These are phyloP conservation scores for Prorops nasuta DNA, from an alignment of 1,140 invertebrate genomes.

Conservation along the genomic window DNA sequence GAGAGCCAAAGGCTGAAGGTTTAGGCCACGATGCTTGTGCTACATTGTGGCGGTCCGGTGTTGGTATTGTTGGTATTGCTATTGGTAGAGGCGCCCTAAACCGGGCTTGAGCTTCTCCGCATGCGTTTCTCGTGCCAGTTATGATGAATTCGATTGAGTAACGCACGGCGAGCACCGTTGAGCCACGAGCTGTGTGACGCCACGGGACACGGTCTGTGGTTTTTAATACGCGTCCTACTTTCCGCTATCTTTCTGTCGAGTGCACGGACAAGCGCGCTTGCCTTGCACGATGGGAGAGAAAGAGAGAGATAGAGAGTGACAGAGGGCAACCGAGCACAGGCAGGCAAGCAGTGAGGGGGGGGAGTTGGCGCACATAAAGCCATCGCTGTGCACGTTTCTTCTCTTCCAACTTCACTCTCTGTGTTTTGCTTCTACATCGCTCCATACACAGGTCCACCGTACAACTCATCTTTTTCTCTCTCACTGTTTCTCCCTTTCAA, in stretches of 20 bases:
- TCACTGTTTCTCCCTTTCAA: conserved; percentile 3
- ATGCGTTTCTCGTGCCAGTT: conserved; percentile 38
- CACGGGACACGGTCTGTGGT: conserved; percentile 50
- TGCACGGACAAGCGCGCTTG: not conserved
- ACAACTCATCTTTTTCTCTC: conserved; percentile 11
- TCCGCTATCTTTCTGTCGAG: conserved; percentile 39
- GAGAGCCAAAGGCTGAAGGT: too few species aligned
- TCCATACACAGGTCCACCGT: not conserved
- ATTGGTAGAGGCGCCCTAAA: too few species aligned
- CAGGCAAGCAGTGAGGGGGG: conserved; percentile 10
- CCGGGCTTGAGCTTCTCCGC: too few species aligned
- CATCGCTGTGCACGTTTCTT: conserved; percentile 7
- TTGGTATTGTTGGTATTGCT: too few species aligned
- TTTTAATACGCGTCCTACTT: conserved; percentile 56
- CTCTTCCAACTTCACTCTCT: not conserved
- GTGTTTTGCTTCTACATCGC: not conserved
- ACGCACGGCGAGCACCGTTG: conserved; percentile 27
- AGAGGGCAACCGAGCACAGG: conserved; percentile 3
- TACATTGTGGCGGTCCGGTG: too few species aligned
- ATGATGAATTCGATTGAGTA: conserved; percentile 53
- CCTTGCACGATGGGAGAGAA: not conserved
- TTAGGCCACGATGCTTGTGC: too few species aligned
- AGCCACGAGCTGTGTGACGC: conserved; percentile 39
- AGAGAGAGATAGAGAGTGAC: not conserved
- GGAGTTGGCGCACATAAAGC: conserved; percentile 18